phyloP scores from a whole-genome alignment of 2,888 invertebrate species.

The Mycalesis mineus region DNA sequence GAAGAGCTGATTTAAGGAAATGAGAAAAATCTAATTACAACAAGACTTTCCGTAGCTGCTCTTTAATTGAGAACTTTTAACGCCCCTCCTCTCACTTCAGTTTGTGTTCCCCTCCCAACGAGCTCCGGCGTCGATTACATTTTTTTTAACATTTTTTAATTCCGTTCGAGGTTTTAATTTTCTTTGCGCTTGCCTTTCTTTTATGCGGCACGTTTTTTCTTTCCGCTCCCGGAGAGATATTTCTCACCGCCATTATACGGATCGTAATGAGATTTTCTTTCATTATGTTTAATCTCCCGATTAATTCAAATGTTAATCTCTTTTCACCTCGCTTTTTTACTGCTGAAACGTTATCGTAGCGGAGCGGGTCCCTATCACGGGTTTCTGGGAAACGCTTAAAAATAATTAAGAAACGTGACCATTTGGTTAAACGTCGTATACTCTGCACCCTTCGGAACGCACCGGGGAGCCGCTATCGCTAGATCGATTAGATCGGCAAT shows the following conservation, averaged over 20 bases:
- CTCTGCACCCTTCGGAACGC: conserved; percentile 31
- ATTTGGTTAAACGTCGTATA: conserved; percentile 29
- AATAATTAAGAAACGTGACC: conserved; percentile 74
- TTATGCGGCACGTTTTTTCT: conserved; percentile 57
- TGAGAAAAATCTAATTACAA: conserved; percentile 76
- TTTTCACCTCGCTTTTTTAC: conserved; percentile 70
- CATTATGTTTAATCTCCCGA: conserved; percentile 79
- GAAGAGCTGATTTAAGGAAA: conserved; percentile 68
- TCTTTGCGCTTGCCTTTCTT: conserved; percentile 72
- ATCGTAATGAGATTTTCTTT: conserved; percentile 77
- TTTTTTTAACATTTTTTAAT: conserved; percentile 76
- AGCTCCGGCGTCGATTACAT: conserved; percentile 73
- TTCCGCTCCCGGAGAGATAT: conserved; percentile 60
- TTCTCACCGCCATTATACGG: conserved; percentile 76
- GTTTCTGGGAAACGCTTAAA: conserved; percentile 50
- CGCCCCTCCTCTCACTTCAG: conserved; percentile 41
- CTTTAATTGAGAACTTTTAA: conserved; percentile 74
- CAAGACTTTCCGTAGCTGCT: conserved; percentile 63
- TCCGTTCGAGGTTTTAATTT: conserved; percentile 76
- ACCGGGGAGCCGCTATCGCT: conserved; percentile 43
- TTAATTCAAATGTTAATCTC: conserved; percentile 78
- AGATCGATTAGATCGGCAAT: conserved; percentile 72
- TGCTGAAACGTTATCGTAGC: conserved; percentile 57
- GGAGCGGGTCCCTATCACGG: conserved; percentile 29
- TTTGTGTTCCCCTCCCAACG: conserved; percentile 69